These are phyloP conservation scores for Macroglossus sobrinus DNA, from an alignment of 2,113 vertebrate species.

Conservation along the genomic window DNA sequence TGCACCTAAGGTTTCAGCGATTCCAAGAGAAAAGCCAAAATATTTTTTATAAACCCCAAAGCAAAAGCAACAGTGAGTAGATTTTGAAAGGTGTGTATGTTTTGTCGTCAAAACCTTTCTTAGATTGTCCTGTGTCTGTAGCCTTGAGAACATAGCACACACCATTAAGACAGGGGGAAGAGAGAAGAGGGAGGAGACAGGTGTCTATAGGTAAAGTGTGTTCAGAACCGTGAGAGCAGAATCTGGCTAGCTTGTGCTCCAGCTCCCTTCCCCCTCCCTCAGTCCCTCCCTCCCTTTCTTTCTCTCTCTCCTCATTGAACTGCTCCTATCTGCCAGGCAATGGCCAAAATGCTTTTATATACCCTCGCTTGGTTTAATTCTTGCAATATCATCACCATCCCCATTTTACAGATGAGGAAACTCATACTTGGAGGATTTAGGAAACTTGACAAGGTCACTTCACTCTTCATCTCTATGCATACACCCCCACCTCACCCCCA, in stretches of 20 bases:
- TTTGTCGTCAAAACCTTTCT: background rate
- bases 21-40: background rate
- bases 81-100: background rate
- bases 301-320: background rate
- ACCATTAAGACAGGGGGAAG: background rate
- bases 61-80: background rate
- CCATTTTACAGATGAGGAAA: background rate
- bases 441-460: background rate
- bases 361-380: background rate
- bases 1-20: background rate
- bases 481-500: fast-evolving
- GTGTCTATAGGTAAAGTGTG: too few relatives aligned
- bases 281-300: background rate
- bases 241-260: fast-evolving
- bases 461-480: background rate
- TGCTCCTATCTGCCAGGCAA: background rate
- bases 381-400: too few relatives aligned
- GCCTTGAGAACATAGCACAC: background rate
- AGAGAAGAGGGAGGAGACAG: fast-evolving
- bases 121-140: background rate
- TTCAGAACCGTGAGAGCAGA: fast-evolving
- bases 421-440: background rate
- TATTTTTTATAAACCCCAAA: constrained; percentile 14
- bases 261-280: background rate
- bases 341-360: background rate